These are phyloP conservation scores for Nemoura dubitans DNA, from an alignment of 2,888 invertebrate species.

Conservation along the genomic window DNA sequence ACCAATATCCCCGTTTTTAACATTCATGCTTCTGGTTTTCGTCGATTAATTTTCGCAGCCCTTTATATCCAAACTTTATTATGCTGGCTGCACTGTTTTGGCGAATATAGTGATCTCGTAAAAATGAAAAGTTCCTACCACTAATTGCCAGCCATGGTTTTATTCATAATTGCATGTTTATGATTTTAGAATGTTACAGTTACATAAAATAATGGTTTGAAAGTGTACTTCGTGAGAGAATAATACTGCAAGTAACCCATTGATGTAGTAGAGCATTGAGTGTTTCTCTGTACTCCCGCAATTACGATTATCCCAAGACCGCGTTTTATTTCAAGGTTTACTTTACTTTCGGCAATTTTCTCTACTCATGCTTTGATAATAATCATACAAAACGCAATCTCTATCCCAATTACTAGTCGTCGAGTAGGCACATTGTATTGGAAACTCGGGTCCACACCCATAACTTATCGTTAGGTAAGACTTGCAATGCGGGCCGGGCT, in stretches of 20 bases:
- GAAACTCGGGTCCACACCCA: neutral
- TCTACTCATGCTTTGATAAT: neutral
- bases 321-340: neutral
- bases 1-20: neutral
- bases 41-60: neutral
- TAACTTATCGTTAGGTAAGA: neutral
- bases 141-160: neutral
- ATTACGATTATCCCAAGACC: neutral
- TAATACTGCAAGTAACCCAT: slow-evolving; percentile 7
- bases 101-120: neutral
- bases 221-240: slow-evolving; percentile 1
- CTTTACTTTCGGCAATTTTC: neutral
- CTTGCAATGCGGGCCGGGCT: neutral
- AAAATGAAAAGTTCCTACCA: neutral
- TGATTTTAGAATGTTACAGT: slow-evolving; percentile 4
- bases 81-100: neutral
- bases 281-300: neutral
- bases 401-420: neutral
- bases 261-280: neutral
- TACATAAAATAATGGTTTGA: neutral
- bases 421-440: neutral
- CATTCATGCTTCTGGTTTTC: slow-evolving; percentile 12
- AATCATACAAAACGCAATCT: neutral
- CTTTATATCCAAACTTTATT: slow-evolving; percentile 3
- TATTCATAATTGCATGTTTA: slow-evolving; percentile 5